Base-by-base conservation (phyloP, 2,888 invertebrate species). In the Rambutsinella grinnellia region DNA sequence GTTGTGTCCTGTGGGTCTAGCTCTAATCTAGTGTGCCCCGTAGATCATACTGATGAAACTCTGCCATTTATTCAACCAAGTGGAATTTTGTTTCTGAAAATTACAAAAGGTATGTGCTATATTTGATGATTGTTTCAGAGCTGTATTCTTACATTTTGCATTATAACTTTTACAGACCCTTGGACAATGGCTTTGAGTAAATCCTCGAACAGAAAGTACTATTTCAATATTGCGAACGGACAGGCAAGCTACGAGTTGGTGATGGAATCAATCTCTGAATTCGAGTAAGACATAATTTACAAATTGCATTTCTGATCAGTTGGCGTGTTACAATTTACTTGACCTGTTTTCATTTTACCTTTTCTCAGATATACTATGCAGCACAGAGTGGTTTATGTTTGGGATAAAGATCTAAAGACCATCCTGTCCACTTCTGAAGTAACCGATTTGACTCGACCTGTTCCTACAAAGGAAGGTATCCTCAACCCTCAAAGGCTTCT, bases 41-140 rank as follows among this genome's bases (percentile, higher is more conserved):
- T 80, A 15, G 82, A 82, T 53, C 75, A 75, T 21, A 72, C 79
- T 6, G 77, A 79, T 62, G 78, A 79, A 49, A 66, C 70, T 3
- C 53, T 75, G n/a, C 76, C 79, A 3, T 63, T 76, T 49, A 72
- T 81, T 27, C 51, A 60, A 24, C 81, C 82, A 1, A 60, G 67
- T 17, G 82, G 81, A n/a, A 68, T 82, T 51, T 27, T 81, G 36
- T 80, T 82, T 51, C 28, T 82, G n/a, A 81, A 80, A 56, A 74
- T 82, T 5, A 81, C 82, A 6, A 78, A 72, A 70, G 79, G 82
- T 82, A 68, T 53, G n/a, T n/a, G n/a, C n/a, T n/a, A n/a, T 27
- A 27, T 28, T 28, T 27, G 54, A 24, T 60, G 3, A 6, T 10
- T 44, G 10, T 46, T 61, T 19, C 10, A 2, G 47, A 2, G 24